Conservation (phyloP, 92 coral and sea anemone genomes). For the Epizoanthus scotinus region DNA sequence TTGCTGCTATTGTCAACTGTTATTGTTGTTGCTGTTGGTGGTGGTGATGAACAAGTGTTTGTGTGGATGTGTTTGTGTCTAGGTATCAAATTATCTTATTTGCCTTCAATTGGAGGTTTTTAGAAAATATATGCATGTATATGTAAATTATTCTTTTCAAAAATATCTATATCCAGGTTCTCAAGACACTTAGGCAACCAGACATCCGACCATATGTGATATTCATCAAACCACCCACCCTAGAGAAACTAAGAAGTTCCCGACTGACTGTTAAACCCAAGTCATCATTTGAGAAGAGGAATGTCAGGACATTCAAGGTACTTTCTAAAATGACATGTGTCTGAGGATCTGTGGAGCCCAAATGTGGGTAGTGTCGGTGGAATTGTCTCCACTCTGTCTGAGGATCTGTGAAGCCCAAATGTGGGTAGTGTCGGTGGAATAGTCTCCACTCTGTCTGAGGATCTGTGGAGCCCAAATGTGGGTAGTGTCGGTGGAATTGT, state of each 20-base stretch:
- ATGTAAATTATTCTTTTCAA: too few relatives aligned
- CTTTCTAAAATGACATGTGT: not conserved
- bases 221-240: conserved; percentile 81
- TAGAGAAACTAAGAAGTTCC: conserved; percentile 82
- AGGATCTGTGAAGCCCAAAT: not conserved
- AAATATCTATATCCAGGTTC: conserved; percentile 48
- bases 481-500: not conserved
- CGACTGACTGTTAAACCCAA: conserved; percentile 64
- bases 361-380: not conserved
- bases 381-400: not conserved
- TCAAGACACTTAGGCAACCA: conserved; percentile 62
- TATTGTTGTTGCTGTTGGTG: too few relatives aligned
- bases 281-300: conserved; percentile 58
- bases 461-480: not conserved
- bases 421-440: not conserved
- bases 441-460: not conserved
- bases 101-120: too few relatives aligned
- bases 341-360: not conserved
- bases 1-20: too few relatives aligned
- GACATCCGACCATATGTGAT: conserved; percentile 79
- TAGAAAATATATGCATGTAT: too few relatives aligned
- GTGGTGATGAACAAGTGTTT: too few relatives aligned
- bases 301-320: conserved; percentile 76
- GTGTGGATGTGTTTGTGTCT: too few relatives aligned
- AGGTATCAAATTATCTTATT: too few relatives aligned